These are phyloP conservation scores for Orius insidiosus DNA, from an alignment of 1,140 invertebrate species.

Conservation along the genomic window DNA sequence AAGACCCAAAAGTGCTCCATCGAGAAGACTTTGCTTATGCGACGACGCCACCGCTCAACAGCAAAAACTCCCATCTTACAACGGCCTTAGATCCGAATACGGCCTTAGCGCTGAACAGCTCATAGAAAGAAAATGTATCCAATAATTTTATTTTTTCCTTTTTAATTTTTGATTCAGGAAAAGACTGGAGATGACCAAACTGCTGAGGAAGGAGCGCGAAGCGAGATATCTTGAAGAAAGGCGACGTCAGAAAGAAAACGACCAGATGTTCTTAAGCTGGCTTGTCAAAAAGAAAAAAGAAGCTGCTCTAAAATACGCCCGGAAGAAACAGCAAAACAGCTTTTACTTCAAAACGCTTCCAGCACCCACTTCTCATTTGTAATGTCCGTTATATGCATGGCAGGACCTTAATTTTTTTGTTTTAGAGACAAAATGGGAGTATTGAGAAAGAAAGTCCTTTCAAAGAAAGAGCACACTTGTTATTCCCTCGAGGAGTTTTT, in stretches of 20 bases:
- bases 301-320: slow-evolving; percentile 13
- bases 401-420: too few species aligned
- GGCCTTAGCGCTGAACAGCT: slow-evolving; percentile 21
- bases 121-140: slow-evolving; percentile 20
- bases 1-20: slow-evolving; percentile 11
- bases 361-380: slow-evolving; percentile 17
- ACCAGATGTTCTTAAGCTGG: slow-evolving; percentile 19
- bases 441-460: slow-evolving; percentile 13
- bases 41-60: slow-evolving; percentile 4
- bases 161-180: slow-evolving; percentile 9
- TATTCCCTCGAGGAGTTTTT: slow-evolving; percentile 15
- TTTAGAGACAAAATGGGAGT: slow-evolving; percentile 17
- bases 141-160: slow-evolving; percentile 1
- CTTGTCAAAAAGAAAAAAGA: slow-evolving; percentile 18
- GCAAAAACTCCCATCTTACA: slow-evolving; percentile 19
- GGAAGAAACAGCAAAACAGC: slow-evolving; percentile 12
- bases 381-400: slow-evolving; percentile 2
- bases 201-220: slow-evolving; percentile 5
- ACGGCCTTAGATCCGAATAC: slow-evolving; percentile 21
- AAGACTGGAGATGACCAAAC: slow-evolving; percentile 12
- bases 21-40: slow-evolving; percentile 5
- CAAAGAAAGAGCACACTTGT: slow-evolving; percentile 13
- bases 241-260: slow-evolving; percentile 17
- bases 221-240: slow-evolving; percentile 16
- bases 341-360: slow-evolving; percentile 13